Evolutionary conservation across 2,113 vertebrate species (phyloP).

Genomic region (Nerophis ophidion): DNA sequence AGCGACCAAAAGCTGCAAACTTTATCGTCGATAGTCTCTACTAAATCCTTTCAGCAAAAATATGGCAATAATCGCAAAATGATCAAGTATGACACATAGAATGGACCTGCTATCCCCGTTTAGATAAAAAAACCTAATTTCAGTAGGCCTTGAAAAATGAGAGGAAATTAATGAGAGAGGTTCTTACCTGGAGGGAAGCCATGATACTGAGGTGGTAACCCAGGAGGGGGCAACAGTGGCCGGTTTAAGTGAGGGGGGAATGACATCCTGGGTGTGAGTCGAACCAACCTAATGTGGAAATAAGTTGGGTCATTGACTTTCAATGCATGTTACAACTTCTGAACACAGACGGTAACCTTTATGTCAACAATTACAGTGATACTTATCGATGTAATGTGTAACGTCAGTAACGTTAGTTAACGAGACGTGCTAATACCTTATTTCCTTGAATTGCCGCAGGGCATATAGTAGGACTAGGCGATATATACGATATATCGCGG

Average conservation of each 20-base stretch:
- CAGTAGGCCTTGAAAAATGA: not conserved
- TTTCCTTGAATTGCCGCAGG: too few species aligned
- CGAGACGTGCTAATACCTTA: not conserved
- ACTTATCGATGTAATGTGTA: not conserved
- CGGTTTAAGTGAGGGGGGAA: slow-evolving; percentile 97
- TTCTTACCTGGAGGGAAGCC: slow-evolving; percentile 86
- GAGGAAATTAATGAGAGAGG: slow-evolving; percentile 6
- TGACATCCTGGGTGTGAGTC: slow-evolving; percentile 77
- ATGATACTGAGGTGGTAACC: slow-evolving; percentile 92
- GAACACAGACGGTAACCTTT: not conserved
- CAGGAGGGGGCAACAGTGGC: slow-evolving; percentile 86
- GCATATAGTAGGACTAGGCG: too few species aligned
- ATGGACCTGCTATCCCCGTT: too few species aligned
- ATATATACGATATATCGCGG: too few species aligned
- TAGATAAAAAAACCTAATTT: too few species aligned
- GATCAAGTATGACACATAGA: too few species aligned
- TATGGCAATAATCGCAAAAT: too few species aligned
- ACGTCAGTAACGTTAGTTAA: not conserved
- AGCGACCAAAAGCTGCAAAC: too few species aligned
- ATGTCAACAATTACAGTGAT: not conserved
- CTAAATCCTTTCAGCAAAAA: too few species aligned
- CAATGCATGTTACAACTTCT: not conserved
- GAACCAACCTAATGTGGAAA: slow-evolving; percentile 66
- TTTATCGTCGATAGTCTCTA: too few species aligned
- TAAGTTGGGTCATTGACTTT: not conserved